Conservation (phyloP, 1,140 invertebrate genomes). For the Yoshiicerus persimilis region DNA sequence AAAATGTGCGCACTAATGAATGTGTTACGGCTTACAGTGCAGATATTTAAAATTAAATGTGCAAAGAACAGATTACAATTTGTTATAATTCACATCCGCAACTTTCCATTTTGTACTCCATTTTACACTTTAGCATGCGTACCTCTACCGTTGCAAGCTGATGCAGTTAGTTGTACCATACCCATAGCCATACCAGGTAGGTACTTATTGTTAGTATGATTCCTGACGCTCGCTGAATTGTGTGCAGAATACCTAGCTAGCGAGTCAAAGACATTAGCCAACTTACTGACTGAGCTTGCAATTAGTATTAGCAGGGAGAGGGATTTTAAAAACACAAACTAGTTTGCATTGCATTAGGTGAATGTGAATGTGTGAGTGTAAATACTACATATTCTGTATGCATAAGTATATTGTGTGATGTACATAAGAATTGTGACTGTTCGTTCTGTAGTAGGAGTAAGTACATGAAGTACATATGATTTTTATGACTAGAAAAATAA, state of each 20-base stretch:
- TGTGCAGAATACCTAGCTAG: background rate
- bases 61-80: background rate
- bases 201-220: background rate
- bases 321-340: background rate
- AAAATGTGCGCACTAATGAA: background rate
- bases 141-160: background rate
- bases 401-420: too few relatives aligned
- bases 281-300: background rate
- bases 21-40: background rate
- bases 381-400: background rate
- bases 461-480: background rate
- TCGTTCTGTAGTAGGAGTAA: background rate
- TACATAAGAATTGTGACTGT: too few relatives aligned
- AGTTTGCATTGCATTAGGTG: background rate
- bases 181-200: too few relatives aligned
- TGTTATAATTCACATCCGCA: constrained; percentile 8
- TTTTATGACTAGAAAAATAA: background rate
- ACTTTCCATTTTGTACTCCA: constrained; percentile 19
- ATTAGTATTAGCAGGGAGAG: background rate
- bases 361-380: background rate
- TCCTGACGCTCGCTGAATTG: background rate
- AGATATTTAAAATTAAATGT: background rate
- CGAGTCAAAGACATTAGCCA: constrained; percentile 1
- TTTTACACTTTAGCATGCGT: background rate
- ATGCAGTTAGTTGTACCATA: background rate